phyloP scores from a whole-genome alignment of 2,888 invertebrate genomes.

The Calameuta pallipes region DNA sequence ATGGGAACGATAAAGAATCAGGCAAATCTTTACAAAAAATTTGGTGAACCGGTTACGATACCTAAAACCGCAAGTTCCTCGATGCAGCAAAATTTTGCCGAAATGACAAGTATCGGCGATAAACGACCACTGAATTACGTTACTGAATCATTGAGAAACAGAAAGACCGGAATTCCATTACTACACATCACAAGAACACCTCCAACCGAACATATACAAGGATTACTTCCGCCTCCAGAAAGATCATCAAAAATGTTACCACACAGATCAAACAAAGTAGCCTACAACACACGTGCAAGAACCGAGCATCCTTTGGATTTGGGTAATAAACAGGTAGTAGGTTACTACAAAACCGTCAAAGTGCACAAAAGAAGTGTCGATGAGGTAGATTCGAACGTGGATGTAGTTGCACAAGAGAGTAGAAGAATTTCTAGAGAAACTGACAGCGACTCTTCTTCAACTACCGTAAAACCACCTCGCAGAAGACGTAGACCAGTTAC shows the following conservation, averaged over 20 bases:
- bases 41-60: background rate
- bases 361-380: conserved; percentile 38
- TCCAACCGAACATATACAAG: conserved; percentile 12
- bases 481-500: conserved; percentile 9
- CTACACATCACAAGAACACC: conserved; percentile 21
- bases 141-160: background rate
- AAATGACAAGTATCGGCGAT: background rate
- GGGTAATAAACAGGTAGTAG: conserved; percentile 16
- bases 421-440: conserved; percentile 12
- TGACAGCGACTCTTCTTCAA: background rate
- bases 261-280: conserved; percentile 31
- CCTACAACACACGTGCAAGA: conserved; percentile 28
- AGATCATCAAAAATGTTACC: conserved; percentile 19
- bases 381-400: background rate
- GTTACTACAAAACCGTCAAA: conserved; percentile 31
- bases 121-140: background rate
- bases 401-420: conserved; percentile 7
- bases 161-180: conserved; percentile 7
- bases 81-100: too few relatives aligned
- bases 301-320: conserved; percentile 17
- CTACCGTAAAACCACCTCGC: conserved; percentile 12
- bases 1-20: conserved; percentile 59
- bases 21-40: conserved; percentile 31
- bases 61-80: conserved; percentile 8
- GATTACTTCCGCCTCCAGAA: conserved; percentile 20